A percentile compares a stretch with the other conserved stretches of the same genome.
Evolutionary conservation across 2,888 invertebrate species (phyloP).

Genomic region (Lutraria lutraria): DNA sequence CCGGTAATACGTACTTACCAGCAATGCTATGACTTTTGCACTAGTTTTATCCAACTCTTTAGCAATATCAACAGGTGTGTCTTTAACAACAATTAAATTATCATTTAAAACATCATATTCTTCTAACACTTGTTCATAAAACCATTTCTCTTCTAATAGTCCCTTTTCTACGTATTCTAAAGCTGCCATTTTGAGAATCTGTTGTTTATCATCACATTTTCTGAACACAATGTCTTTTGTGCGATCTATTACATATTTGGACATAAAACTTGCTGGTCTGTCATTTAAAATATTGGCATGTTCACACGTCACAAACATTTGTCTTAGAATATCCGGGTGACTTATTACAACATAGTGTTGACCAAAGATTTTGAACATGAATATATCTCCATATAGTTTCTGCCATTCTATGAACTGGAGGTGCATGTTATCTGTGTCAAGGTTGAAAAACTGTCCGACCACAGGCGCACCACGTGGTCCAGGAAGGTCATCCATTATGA

Average conservation of each 20-base stretch:
- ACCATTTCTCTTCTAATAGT: conserved; percentile 58
- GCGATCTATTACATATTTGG: conserved; percentile 64
- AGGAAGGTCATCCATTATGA: conserved; percentile 59
- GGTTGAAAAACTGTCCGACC: conserved; percentile 67
- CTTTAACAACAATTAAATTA: conserved; percentile 50
- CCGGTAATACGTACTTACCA: conserved; percentile 46
- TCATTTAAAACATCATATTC: conserved; percentile 55
- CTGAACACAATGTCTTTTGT: conserved; percentile 72
- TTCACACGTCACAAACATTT: conserved; percentile 69
- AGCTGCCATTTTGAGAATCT: conserved; percentile 60
- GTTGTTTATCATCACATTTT: conserved; percentile 69
- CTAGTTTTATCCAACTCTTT: conserved; percentile 44
- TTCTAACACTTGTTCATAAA: conserved; percentile 47
- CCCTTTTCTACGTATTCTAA: conserved; percentile 61
- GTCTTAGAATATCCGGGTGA: conserved; percentile 66
- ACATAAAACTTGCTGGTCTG: conserved; percentile 72
- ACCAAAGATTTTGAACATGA: conserved; percentile 71
- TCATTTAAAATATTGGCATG: conserved; percentile 64
- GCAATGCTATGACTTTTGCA: conserved; percentile 45
- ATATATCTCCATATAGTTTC: conserved; percentile 67
- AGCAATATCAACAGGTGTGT: conserved; percentile 55
- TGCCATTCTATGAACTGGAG: conserved; percentile 72
- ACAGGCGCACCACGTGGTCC: conserved; percentile 71
- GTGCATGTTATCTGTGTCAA: conserved; percentile 69
- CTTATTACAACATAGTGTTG: conserved; percentile 70